A percentile compares a stretch with the other conserved stretches of the same genome.
phyloP scores from a whole-genome alignment of 1,140 invertebrate genomes.

The Macrosteles quadrilineatus region DNA sequence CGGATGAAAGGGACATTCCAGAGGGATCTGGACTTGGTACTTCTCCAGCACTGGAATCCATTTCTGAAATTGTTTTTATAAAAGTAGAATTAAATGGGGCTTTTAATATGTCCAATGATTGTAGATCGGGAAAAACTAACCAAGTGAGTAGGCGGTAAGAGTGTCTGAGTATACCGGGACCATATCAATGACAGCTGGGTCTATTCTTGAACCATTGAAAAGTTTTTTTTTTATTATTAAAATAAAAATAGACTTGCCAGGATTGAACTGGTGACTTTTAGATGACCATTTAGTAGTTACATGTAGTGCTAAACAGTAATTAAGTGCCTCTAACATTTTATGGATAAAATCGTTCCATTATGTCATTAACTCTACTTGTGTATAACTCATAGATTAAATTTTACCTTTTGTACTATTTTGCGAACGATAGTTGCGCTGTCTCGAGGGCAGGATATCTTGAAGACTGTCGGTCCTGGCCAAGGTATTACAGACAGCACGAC shows the following conservation, averaged over 20 bases:
- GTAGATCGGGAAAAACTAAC: too few species aligned
- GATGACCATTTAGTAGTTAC: too few species aligned
- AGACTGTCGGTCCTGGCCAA: constrained; percentile 81
- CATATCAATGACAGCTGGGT: too few species aligned
- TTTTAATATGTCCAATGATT: too few species aligned
- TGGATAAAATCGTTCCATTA: background rate
- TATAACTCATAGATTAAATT: constrained; percentile 13
- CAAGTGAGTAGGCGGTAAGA: too few species aligned
- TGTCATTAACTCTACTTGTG: background rate
- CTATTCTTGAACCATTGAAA: too few species aligned
- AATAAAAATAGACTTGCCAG: too few species aligned
- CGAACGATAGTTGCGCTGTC: constrained; percentile 86
- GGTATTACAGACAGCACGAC: constrained; percentile 79
- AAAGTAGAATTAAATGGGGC: too few species aligned
- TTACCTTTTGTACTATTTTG: constrained; percentile 80
- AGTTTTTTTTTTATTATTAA: too few species aligned
- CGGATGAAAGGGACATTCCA: constrained; percentile 88
- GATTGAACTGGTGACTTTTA: too few species aligned
- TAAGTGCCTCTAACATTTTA: constrained; percentile 5
- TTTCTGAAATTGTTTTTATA: constrained; percentile 70
- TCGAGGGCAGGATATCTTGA: constrained; percentile 83
- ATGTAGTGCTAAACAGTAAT: too few species aligned
- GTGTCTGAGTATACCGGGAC: too few species aligned
- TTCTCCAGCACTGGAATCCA: constrained; percentile 86
- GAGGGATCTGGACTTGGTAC: constrained; percentile 77